These are phyloP conservation scores for Seira musarum DNA, from an alignment of 2,888 invertebrate genomes.

Conservation along the genomic window DNA sequence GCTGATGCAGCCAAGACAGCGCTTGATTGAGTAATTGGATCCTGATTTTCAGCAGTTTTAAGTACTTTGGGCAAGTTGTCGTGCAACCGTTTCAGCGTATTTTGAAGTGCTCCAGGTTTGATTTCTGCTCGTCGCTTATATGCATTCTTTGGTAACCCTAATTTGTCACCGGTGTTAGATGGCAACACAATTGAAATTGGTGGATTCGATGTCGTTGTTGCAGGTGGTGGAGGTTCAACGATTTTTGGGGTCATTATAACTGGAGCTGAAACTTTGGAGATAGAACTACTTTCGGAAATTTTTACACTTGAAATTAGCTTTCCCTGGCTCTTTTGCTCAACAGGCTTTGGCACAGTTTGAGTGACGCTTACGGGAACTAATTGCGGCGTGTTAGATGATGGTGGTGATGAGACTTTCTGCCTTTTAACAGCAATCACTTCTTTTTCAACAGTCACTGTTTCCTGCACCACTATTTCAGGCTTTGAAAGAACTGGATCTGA, in stretches of 20 bases:
- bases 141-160: conserved; percentile 24
- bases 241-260: conserved; percentile 41
- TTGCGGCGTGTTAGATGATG: too few species aligned
- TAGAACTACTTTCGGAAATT: too few species aligned
- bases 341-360: too few species aligned
- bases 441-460: too few species aligned
- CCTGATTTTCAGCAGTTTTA: conserved; percentile 44
- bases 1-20: not conserved
- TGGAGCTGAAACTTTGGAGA: too few species aligned
- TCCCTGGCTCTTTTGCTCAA: too few species aligned
- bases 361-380: too few species aligned
- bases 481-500: too few species aligned
- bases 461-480: too few species aligned
- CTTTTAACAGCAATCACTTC: too few species aligned
- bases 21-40: conserved; percentile 24
- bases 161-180: conserved; percentile 14
- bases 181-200: conserved; percentile 58
- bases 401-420: too few species aligned
- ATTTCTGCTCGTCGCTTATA: conserved; percentile 52
- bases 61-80: conserved; percentile 49
- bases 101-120: conserved; percentile 47
- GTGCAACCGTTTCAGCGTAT: conserved; percentile 48
- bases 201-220: conserved; percentile 35
- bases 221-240: not conserved
- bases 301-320: too few species aligned